phyloP scores from a whole-genome alignment of 92 coral and sea anemone genomes.

The Isaurus tuberculatus region DNA sequence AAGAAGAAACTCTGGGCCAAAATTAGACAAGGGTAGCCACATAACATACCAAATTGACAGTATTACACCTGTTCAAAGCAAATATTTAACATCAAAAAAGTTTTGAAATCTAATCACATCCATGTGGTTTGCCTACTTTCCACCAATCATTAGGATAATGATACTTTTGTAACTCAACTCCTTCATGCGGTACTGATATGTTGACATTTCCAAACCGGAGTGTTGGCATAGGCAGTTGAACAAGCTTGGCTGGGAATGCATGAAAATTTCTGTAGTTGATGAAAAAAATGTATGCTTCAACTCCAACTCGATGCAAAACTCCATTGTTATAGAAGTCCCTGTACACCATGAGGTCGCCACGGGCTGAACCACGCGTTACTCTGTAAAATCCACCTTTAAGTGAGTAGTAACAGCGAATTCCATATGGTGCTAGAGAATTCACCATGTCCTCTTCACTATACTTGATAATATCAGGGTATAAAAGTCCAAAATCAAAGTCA shows the following conservation, averaged over 20 bases:
- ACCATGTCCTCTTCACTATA: slow-evolving; percentile 58
- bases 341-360: slow-evolving; percentile 82
- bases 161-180: slow-evolving; percentile 78
- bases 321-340: slow-evolving; percentile 74
- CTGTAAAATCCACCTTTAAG: slow-evolving; percentile 78
- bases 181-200: slow-evolving; percentile 75
- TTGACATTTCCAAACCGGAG: slow-evolving; percentile 61
- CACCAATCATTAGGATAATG: slow-evolving; percentile 90
- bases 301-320: slow-evolving; percentile 75
- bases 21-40: no score
- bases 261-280: slow-evolving; percentile 83
- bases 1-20: no score
- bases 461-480: slow-evolving; percentile 62
- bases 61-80: no score
- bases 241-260: slow-evolving; percentile 71
- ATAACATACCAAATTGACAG: no score
- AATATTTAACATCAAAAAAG: no score
- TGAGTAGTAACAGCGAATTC: slow-evolving; percentile 65
- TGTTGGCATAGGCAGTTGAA: slow-evolving; percentile 67
- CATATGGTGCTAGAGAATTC: slow-evolving; percentile 54
- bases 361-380: slow-evolving; percentile 69
- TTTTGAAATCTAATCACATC: slow-evolving; percentile 60
- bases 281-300: slow-evolving; percentile 76
- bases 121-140: slow-evolving; percentile 68
- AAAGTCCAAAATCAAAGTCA: slow-evolving; percentile 82